Conservation (phyloP, 2,888 invertebrate species). For the Ethmia dodecea region DNA sequence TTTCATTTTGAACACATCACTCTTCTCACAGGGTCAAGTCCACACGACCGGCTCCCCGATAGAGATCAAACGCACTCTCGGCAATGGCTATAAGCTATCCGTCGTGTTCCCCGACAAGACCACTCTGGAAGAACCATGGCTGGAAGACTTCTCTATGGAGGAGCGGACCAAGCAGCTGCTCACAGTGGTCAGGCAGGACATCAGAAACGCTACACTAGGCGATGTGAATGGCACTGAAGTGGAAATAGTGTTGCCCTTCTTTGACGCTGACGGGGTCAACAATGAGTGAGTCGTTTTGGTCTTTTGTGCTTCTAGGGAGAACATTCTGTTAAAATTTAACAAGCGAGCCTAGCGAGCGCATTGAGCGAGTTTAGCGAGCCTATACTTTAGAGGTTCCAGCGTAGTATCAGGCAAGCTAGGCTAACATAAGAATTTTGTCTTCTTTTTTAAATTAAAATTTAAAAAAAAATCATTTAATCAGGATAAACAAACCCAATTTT, state of each 20-base stretch:
- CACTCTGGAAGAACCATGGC: conserved; percentile 17
- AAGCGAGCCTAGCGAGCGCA: too few species aligned
- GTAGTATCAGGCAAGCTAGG: too few species aligned
- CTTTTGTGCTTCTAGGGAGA: too few species aligned
- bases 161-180: conserved; percentile 58
- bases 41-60: conserved; percentile 77
- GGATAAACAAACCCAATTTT: too few species aligned
- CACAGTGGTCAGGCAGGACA: conserved; percentile 47
- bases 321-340: too few species aligned
- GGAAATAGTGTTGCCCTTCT: conserved; percentile 70
- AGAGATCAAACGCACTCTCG: conserved; percentile 74
- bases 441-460: too few species aligned
- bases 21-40: conserved; percentile 62
- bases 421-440: too few species aligned
- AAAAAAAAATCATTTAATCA: too few species aligned
- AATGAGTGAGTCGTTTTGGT: conserved; percentile 78
- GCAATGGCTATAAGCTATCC: conserved; percentile 73
- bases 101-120: conserved; percentile 47
- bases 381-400: too few species aligned
- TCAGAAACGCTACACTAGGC: conserved; percentile 60
- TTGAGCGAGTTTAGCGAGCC: too few species aligned
- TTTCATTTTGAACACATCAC: too few species aligned
- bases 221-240: conserved; percentile 55
- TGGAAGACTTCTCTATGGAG: conserved; percentile 25
- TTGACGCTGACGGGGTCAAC: conserved; percentile 60